These are phyloP conservation scores for Fregetta grallaria DNA, from an alignment of 2,113 vertebrate species.

Conservation along the genomic window DNA sequence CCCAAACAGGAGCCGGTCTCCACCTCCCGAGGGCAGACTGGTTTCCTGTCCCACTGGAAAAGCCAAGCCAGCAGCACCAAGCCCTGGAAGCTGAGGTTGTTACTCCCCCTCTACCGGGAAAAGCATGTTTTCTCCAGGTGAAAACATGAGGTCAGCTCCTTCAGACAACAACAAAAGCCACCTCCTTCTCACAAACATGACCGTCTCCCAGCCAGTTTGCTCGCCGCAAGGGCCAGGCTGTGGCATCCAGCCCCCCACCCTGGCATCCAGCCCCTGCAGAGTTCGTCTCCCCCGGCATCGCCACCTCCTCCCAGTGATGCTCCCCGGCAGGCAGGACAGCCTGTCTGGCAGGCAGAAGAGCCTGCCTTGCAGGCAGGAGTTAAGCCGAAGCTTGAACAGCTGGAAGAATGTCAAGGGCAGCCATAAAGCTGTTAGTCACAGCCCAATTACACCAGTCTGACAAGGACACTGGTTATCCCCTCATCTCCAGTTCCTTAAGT, in stretches of 20 bases:
- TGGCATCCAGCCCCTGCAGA: not conserved
- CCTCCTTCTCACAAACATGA: not conserved
- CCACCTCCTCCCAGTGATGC: not conserved
- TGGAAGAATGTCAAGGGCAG: slow-evolving; percentile 12
- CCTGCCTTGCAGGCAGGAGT: not conserved
- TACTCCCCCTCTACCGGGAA: not conserved
- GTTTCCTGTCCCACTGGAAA: not conserved
- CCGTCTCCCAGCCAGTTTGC: not conserved
- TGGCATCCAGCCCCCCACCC: not conserved
- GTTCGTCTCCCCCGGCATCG: not conserved
- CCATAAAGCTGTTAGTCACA: slow-evolving; percentile 31
- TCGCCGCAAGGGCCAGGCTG: not conserved
- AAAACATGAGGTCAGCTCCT: slow-evolving; percentile 43
- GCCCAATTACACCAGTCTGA: not conserved
- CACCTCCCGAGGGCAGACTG: not conserved
- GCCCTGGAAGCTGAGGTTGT: not conserved
- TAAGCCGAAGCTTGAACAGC: not conserved
- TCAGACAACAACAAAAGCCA: not conserved
- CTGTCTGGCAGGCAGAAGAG: not conserved
- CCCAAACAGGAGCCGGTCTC: not conserved
- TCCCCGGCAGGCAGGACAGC: not conserved
- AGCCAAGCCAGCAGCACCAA: not conserved
- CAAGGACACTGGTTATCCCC: slow-evolving; percentile 21
- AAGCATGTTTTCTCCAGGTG: slow-evolving; percentile 31
- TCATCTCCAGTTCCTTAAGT: not conserved